phyloP scores from a whole-genome alignment of 1,140 invertebrate species.

The Caenorhabditis briggsae region DNA sequence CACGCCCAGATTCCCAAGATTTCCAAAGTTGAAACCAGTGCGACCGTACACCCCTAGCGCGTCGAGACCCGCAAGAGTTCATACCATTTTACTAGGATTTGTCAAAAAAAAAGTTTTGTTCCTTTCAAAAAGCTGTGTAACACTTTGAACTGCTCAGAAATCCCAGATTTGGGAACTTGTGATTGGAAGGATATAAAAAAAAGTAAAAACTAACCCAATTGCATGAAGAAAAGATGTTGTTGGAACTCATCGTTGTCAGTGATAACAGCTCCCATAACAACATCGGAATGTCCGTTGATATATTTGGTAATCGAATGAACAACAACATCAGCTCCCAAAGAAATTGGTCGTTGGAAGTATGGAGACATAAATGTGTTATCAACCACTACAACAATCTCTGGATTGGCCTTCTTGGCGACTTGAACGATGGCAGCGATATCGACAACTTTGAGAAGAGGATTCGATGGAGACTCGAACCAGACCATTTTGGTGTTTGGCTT shows the following conservation, averaged over 20 bases:
- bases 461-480: conserved; percentile 98
- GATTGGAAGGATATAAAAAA: background rate
- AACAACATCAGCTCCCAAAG: conserved; percentile 90
- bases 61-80: too few relatives aligned
- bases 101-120: too few relatives aligned
- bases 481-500: conserved; percentile 91
- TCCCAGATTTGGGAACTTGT: too few relatives aligned
- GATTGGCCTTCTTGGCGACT: conserved; percentile 81
- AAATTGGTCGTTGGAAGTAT: conserved; percentile 90
- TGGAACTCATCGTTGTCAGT: conserved; percentile 82
- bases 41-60: too few relatives aligned
- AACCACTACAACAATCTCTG: conserved; percentile 87
- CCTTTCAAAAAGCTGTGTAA: too few relatives aligned
- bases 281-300: conserved; percentile 97
- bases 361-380: conserved; percentile 97
- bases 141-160: too few relatives aligned
- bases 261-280: conserved; percentile 89
- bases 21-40: too few relatives aligned
- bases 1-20: too few relatives aligned
- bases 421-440: conserved; percentile 87
- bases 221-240: conserved; percentile 86
- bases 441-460: conserved; percentile 91
- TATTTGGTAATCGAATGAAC: conserved; percentile 97
- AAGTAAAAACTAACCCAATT: conserved; percentile 82
- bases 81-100: too few relatives aligned